These are phyloP conservation scores for Urocolius indicus DNA, from an alignment of 2,113 vertebrate species.

Conservation along the genomic window DNA sequence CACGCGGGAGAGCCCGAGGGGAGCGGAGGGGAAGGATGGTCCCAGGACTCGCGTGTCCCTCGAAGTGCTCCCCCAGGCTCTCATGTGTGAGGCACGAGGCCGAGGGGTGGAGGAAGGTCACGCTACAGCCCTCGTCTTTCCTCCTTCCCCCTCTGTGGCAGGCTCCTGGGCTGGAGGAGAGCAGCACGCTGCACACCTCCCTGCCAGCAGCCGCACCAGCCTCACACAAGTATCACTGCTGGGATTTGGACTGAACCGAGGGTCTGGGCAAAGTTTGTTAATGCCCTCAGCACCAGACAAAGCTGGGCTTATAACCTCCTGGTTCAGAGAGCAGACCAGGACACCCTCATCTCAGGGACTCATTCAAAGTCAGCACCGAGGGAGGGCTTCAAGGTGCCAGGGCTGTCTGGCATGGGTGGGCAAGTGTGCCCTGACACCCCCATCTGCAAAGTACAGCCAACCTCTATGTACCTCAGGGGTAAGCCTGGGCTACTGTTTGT, in stretches of 20 bases:
- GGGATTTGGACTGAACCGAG: neutral
- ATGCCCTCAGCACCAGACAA: neutral
- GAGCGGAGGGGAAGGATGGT: neutral
- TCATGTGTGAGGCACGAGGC: accelerated
- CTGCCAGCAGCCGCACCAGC: neutral
- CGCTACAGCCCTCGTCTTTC: neutral
- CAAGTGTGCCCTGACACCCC: neutral
- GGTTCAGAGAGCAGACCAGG: neutral
- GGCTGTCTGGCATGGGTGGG: neutral
- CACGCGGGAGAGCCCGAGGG: accelerated
- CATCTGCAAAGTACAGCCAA: neutral
- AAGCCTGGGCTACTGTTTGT: neutral
- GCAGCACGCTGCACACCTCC: neutral
- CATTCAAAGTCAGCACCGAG: neutral
- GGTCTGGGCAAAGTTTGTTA: neutral
- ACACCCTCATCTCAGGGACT: accelerated
- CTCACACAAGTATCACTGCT: neutral
- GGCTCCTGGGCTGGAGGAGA: neutral
- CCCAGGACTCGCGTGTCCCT: accelerated
- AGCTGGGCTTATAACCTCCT: neutral
- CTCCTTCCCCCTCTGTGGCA: neutral
- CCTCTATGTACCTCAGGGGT: accelerated
- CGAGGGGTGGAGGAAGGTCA: neutral
- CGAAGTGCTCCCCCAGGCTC: neutral
- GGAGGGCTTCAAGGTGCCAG: neutral